Percentiles rank a stretch among this genome's conserved stretches.
Evolutionary conservation across 2,113 vertebrate species (phyloP).

Genomic region (Anser cygnoides): DNA sequence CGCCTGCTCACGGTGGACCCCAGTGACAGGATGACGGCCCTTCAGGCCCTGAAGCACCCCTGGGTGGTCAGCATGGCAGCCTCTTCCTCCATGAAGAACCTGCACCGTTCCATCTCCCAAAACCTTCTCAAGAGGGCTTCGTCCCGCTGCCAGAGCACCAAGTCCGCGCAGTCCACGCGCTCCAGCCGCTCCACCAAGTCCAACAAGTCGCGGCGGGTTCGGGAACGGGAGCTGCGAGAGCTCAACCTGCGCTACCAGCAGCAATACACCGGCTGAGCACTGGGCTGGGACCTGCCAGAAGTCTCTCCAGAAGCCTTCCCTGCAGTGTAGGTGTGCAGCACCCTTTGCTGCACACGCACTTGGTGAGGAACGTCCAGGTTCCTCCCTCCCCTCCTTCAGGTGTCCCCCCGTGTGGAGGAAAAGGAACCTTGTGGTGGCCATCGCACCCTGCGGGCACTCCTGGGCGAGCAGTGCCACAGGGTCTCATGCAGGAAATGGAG

Average conservation of each 20-base stretch:
- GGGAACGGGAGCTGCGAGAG: conserved; percentile 93
- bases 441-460: background rate
- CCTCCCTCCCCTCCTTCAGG: background rate
- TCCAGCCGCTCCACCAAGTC: conserved; percentile 96
- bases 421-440: background rate
- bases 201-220: conserved; percentile 91
- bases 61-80: conserved; percentile 99
- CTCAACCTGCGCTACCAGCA: conserved; percentile 97
- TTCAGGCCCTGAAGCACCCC: conserved; percentile 94
- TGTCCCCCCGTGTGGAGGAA: background rate
- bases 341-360: background rate
- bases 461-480: background rate
- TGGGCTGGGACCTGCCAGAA: background rate
- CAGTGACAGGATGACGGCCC: conserved; percentile 87
- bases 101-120: conserved; percentile 96
- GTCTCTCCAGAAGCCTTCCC: background rate
- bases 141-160: conserved; percentile 98
- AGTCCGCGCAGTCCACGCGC: conserved; percentile 93
- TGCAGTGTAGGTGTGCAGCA: background rate
- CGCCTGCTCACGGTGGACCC: conserved; percentile 94
- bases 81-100: conserved; percentile 97
- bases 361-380: background rate
- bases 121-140: conserved; percentile 97
- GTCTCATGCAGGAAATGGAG: fast-evolving
- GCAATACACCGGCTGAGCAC: conserved; percentile 90